Evolutionary conservation across 1,140 invertebrate species (phyloP).

Genomic region (Lepeophtheirus salmonis): DNA sequence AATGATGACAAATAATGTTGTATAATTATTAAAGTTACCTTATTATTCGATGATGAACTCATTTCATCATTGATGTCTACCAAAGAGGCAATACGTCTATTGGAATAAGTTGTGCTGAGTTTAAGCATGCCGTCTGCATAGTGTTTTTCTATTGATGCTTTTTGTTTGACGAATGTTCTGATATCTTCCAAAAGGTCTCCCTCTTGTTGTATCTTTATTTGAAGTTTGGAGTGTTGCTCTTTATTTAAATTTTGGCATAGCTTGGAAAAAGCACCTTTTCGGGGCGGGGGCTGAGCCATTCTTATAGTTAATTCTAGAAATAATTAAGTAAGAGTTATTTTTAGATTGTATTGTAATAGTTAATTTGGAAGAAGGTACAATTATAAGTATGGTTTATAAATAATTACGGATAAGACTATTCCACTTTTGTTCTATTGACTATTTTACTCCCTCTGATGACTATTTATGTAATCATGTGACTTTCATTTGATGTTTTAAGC

Average conservation of each 20-base stretch:
- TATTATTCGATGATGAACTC: neutral
- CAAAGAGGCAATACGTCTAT: neutral
- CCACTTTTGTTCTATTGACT: neutral
- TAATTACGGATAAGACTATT: neutral
- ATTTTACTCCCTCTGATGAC: neutral
- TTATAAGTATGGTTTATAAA: neutral
- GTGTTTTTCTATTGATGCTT: slow-evolving; percentile 76
- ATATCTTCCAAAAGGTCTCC: slow-evolving; percentile 84
- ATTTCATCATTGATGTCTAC: neutral
- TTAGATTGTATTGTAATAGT: too few relatives aligned
- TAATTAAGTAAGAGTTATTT: neutral
- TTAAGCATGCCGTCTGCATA: slow-evolving; percentile 59
- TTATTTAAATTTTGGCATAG: slow-evolving; percentile 75
- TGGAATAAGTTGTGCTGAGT: neutral
- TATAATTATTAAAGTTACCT: neutral
- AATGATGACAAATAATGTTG: too few relatives aligned
- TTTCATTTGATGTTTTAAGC: too few relatives aligned
- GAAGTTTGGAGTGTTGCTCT: slow-evolving; percentile 74
- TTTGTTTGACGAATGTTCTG: slow-evolving; percentile 69
- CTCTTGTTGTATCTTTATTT: slow-evolving; percentile 86
- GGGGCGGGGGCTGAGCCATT: slow-evolving; percentile 8
- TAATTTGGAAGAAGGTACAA: too few relatives aligned
- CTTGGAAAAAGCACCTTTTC: slow-evolving; percentile 62
- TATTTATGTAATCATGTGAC: neutral
- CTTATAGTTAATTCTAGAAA: neutral